Evolutionary conservation across 2,888 invertebrate genomes (phyloP), one percentile per base, ranked within the genome.

Genomic region (Tetragonisca angustula): DNA sequence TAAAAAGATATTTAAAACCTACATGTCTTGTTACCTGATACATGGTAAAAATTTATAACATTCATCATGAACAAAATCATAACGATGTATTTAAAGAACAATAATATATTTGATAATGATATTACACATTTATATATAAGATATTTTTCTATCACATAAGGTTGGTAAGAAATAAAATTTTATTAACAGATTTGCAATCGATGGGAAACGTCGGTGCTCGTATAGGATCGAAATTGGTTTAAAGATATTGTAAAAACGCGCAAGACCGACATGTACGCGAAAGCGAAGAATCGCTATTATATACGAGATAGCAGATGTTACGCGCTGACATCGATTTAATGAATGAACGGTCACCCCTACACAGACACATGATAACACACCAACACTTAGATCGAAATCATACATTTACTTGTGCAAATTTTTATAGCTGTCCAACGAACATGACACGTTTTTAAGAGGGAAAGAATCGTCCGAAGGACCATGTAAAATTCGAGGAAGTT

Each of bases 271-370:
- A 78, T 75, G 68, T 80, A 74, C 59, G 62, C n/a, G 80, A 77
- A 84, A 62, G 56, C 80, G 21, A 69, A 74, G 74, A 80, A 79
- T 84, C 78, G 65, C 52, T 78, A 71, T 71, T 81, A 56, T 77
- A 79, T 72, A 79, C 81, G 75, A 80, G 78, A 86, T 81, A 84
- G 89, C 89, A 89, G 89, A 89, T 89, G 89, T 89, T 89, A 86
- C 88, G 84, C 90, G 90, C 89, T 90, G 91, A 91, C 91, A 92
- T 92, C 90, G 91, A 91, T 94, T 94, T 94, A 89, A 92, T 92
- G 93, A 92, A 91, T 91, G 89, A 89, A 91, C 89, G 90, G 79
- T 80, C 81, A 76, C 78, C 85, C 77, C 80, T 83, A 84, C 79
- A 86, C 62, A 77, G 32, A 73, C 76, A 85, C 72, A 86, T 85